phyloP scores from a whole-genome alignment of 2,113 vertebrate genomes.

The Scortum barcoo region DNA sequence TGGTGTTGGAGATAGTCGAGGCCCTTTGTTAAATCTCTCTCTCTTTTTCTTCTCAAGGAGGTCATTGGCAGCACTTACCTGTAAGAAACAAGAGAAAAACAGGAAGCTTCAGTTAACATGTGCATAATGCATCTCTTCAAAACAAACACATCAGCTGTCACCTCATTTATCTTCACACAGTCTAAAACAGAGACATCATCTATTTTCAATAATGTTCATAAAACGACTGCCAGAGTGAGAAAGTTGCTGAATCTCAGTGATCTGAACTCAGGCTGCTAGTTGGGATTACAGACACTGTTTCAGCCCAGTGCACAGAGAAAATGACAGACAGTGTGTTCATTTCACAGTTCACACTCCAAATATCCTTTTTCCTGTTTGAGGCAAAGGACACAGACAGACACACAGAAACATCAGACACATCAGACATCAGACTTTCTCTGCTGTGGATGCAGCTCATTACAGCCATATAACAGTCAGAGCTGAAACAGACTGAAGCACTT shows the following conservation, averaged over 20 bases:
- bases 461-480: not conserved
- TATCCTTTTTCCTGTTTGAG: conserved; percentile 37
- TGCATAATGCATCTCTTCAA: not conserved
- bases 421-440: conserved; percentile 26
- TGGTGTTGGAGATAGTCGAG: not conserved
- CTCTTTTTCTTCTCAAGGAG: not conserved
- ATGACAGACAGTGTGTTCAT: conserved; percentile 47
- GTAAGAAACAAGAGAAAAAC: not conserved
- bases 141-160: not conserved
- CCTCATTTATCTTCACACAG: not conserved
- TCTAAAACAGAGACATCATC: not conserved
- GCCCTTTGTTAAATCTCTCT: not conserved
- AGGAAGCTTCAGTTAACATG: not conserved
- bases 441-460: conserved; percentile 14
- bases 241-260: conserved; percentile 35
- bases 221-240: conserved; percentile 13
- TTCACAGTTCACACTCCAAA: conserved; percentile 47
- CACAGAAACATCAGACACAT: conserved; percentile 2
- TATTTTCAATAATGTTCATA: conserved; percentile 28
- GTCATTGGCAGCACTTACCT: conserved; percentile 10
- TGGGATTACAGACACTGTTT: conserved; percentile 37
- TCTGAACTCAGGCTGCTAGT: conserved; percentile 31
- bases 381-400: conserved; percentile 11
- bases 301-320: conserved; percentile 46
- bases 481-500: conserved; percentile 13